Evolutionary conservation across 2,888 invertebrate species (phyloP).

Genomic region (Pachycephus smyrnensis): DNA sequence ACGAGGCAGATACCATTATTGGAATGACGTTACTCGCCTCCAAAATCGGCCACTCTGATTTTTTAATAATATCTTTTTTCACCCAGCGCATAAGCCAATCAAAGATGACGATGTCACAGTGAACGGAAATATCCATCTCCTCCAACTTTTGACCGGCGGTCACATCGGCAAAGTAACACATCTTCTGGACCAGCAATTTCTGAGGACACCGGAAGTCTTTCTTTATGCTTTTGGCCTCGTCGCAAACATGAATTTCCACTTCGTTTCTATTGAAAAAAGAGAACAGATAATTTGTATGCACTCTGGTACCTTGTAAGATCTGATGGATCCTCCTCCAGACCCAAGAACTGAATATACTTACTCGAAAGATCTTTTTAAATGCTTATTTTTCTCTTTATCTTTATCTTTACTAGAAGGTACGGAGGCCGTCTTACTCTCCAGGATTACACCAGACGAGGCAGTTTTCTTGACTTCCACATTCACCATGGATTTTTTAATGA

Average conservation of each 20-base stretch:
- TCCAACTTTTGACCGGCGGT: constrained; percentile 84
- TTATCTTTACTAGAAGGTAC: constrained; percentile 31
- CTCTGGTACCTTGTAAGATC: not conserved
- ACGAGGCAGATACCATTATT: constrained; percentile 93
- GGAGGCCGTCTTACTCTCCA: constrained; percentile 37
- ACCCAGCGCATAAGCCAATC: constrained; percentile 98
- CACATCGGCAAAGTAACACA: constrained; percentile 95
- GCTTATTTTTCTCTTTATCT: constrained; percentile 52
- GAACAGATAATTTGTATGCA: not conserved
- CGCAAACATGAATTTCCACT: constrained; percentile 94
- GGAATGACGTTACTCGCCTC: constrained; percentile 91
- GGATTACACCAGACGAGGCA: constrained; percentile 60
- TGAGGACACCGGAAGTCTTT: constrained; percentile 92
- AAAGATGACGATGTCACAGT: constrained; percentile 95
- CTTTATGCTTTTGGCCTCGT: constrained; percentile 90
- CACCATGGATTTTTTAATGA: constrained; percentile 69
- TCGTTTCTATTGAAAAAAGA: constrained; percentile 72
- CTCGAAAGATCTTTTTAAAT: constrained; percentile 52
- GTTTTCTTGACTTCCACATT: constrained; percentile 69
- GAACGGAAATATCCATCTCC: constrained; percentile 97
- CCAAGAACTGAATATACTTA: constrained; percentile 33
- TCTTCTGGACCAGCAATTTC: constrained; percentile 86
- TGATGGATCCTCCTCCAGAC: not conserved
- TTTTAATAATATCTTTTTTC: constrained; percentile 78
- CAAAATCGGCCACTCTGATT: constrained; percentile 77